phyloP scores from a whole-genome alignment of 2,888 invertebrate species.

The Cecidostiba fungosa region DNA sequence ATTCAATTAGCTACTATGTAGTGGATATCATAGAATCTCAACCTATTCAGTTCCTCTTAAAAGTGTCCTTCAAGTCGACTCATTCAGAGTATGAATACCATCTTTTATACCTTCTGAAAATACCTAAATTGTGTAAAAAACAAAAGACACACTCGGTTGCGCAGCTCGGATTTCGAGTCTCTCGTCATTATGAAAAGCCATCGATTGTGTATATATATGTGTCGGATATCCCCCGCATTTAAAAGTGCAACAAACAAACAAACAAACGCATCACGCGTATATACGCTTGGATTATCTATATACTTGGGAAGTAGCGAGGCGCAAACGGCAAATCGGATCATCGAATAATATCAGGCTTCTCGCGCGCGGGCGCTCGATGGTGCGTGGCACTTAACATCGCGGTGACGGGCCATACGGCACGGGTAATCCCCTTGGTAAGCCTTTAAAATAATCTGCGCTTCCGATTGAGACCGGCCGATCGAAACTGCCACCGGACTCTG shows the following conservation, averaged over 20 bases:
- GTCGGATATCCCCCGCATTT: background rate
- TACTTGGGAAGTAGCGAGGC: constrained; percentile 10
- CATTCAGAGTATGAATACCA: no score
- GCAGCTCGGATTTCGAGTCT: background rate
- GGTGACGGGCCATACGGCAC: constrained; percentile 69
- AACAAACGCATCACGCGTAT: background rate
- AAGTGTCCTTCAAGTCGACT: background rate
- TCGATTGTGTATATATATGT: background rate
- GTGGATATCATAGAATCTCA: background rate
- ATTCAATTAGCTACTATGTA: background rate
- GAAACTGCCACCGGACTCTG: constrained; percentile 76
- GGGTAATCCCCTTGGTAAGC: constrained; percentile 76
- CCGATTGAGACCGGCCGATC: constrained; percentile 73
- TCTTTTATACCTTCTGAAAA: background rate
- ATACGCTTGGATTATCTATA: background rate
- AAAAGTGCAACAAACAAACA: constrained; percentile 2
- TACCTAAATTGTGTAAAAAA: background rate
- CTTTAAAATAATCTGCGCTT: constrained; percentile 77
- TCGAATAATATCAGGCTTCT: constrained; percentile 58
- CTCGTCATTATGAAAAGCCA: constrained; percentile 48
- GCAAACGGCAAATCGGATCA: constrained; percentile 57
- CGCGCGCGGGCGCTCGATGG: constrained; percentile 47
- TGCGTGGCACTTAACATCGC: constrained; percentile 71
- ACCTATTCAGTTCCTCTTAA: background rate
- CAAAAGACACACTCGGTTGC: background rate